These are phyloP conservation scores for Campoletis raptor DNA, from an alignment of 2,888 invertebrate species.

Conservation along the genomic window DNA sequence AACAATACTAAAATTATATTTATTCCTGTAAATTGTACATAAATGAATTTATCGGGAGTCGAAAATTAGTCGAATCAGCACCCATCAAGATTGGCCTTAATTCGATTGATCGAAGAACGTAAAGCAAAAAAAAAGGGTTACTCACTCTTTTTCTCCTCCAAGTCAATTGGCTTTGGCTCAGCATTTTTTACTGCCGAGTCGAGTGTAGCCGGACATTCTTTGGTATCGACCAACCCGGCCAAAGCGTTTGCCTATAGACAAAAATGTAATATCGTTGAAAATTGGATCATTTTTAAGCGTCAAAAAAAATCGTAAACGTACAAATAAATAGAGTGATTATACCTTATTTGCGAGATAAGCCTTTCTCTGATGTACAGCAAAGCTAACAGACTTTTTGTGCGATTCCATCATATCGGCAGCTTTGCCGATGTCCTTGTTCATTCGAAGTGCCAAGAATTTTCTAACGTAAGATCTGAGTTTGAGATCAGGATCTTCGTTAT, in stretches of 20 bases:
- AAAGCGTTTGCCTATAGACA: constrained; percentile 67
- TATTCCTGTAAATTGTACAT: not conserved
- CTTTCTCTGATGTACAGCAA: constrained; percentile 86
- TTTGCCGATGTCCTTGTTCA: constrained; percentile 89
- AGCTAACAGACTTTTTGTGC: constrained; percentile 91
- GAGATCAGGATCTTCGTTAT: constrained; percentile 89
- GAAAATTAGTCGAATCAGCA: not conserved
- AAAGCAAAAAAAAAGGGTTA: constrained; percentile 21
- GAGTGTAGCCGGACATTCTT: constrained; percentile 62
- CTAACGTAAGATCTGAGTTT: constrained; percentile 90
- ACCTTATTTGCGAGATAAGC: constrained; percentile 86
- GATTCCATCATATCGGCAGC: constrained; percentile 87
- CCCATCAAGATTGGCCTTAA: not conserved
- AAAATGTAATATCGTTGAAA: not conserved
- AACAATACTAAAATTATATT: not conserved
- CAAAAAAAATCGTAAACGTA: not conserved
- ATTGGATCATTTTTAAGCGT: not conserved
- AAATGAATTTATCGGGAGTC: not conserved
- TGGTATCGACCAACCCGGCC: constrained; percentile 61
- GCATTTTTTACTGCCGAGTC: constrained; percentile 77
- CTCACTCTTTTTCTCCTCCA: constrained; percentile 88
- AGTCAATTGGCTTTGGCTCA: constrained; percentile 85
- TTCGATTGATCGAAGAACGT: constrained; percentile 24
- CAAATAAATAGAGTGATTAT: not conserved
- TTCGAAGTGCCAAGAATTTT: constrained; percentile 90